Percentiles rank a stretch among this genome's conserved stretches.
These are phyloP conservation scores for Leptopilina drosophilae DNA, from an alignment of 2,888 invertebrate species.

Conservation along the genomic window DNA sequence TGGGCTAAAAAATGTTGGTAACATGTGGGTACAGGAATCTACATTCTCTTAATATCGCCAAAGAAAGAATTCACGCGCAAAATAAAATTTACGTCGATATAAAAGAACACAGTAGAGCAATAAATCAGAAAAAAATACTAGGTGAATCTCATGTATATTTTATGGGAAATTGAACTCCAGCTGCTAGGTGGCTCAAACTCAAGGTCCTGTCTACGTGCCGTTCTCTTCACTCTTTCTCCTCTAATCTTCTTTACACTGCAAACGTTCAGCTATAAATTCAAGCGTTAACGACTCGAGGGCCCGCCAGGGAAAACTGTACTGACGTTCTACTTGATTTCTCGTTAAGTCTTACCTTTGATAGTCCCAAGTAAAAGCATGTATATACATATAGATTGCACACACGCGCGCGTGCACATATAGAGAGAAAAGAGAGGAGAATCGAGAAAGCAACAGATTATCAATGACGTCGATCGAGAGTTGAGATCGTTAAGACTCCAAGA, in stretches of 20 bases:
- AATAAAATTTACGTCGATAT: not conserved
- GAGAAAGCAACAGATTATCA: slow-evolving; percentile 52
- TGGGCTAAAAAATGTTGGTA: too few species aligned
- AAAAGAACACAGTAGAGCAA: not conserved
- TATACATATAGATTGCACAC: not conserved
- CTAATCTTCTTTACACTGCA: slow-evolving; percentile 44
- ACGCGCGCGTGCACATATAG: not conserved
- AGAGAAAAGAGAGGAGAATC: not conserved
- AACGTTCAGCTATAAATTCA: slow-evolving; percentile 59
- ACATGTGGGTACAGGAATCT: too few species aligned
- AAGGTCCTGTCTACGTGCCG: slow-evolving; percentile 12
- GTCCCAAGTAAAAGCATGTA: not conserved
- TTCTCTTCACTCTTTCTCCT: slow-evolving; percentile 23
- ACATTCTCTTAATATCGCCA: too few species aligned
- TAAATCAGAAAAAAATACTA: slow-evolving; percentile 18
- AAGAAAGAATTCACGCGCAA: too few species aligned
- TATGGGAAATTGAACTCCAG: slow-evolving; percentile 22
- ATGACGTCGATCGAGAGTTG: slow-evolving; percentile 49
- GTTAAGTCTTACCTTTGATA: slow-evolving; percentile 57
- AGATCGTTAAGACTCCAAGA: slow-evolving; percentile 15
- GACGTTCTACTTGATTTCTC: slow-evolving; percentile 60
- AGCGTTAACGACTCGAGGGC: slow-evolving; percentile 57
- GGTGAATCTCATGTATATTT: slow-evolving; percentile 33
- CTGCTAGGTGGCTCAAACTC: slow-evolving; percentile 16
- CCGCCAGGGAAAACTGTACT: slow-evolving; percentile 53